Percentiles rank a stretch among this genome's conserved stretches.
Conservation (phyloP, 2,797 vertebrate genomes). For the Apogon hyalosoma region DNA sequence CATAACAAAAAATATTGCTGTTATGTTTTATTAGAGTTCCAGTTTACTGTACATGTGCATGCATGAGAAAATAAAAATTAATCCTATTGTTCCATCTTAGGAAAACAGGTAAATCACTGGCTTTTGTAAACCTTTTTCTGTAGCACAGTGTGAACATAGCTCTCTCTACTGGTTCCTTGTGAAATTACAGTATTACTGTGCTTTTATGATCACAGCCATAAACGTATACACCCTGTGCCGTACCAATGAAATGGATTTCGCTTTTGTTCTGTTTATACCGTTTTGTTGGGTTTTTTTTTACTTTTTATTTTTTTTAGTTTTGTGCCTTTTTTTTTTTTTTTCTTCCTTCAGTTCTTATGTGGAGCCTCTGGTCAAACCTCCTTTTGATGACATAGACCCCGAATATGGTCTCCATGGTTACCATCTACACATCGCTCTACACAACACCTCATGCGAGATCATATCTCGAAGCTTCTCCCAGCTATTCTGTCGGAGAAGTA, state of each 20-base stretch:
- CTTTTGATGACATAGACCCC: conserved; percentile 87
- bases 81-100: background rate
- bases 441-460: conserved; percentile 78
- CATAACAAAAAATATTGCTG: background rate
- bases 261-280: background rate
- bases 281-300: background rate
- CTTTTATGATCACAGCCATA: background rate
- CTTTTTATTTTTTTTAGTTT: conserved; percentile 1
- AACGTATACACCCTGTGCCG: background rate
- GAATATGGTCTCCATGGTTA: conserved; percentile 91
- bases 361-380: conserved; percentile 63
- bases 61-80: background rate
- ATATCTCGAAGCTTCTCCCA: conserved; percentile 85
- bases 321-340: too few relatives aligned
- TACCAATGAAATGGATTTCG: conserved; percentile 1
- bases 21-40: conserved; percentile 2
- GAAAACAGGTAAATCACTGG: background rate
- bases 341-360: conserved; percentile 77
- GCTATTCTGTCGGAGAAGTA: conserved; percentile 90
- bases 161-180: conserved; percentile 78
- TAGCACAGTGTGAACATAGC: conserved; percentile 56
- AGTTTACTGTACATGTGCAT: conserved; percentile 2
- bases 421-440: conserved; percentile 87
- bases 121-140: background rate
- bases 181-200: conserved; percentile 17